A percentile compares a stretch with the other conserved stretches of the same genome.
Evolutionary conservation across 2,113 vertebrate species (phyloP).

Genomic region (Cephalopholis sonnerati): DNA sequence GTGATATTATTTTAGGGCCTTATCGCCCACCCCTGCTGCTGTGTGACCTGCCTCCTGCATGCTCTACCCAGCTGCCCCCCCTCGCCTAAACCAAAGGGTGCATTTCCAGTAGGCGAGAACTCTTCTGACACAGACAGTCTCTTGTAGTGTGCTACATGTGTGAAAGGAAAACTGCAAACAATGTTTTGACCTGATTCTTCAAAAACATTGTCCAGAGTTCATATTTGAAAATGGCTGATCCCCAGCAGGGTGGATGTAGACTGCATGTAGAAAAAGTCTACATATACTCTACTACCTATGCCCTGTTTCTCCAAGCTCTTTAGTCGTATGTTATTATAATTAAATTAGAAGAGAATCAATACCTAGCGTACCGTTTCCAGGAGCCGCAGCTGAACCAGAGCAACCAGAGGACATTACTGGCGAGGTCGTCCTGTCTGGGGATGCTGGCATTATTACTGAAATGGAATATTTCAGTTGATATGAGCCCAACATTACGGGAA

Average conservation of each 20-base stretch:
- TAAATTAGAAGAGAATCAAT: not conserved
- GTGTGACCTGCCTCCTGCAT: too few relatives aligned
- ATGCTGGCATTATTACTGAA: constrained; percentile 18
- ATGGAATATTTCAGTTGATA: constrained; percentile 27
- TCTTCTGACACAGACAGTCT: too few relatives aligned
- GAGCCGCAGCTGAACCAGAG: not conserved
- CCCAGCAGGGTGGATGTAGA: too few relatives aligned
- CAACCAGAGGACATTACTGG: constrained; percentile 1
- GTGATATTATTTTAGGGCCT: too few relatives aligned
- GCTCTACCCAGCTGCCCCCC: too few relatives aligned
- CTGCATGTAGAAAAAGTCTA: not conserved
- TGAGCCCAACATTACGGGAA: constrained; percentile 21
- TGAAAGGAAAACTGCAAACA: too few relatives aligned
- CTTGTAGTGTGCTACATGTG: too few relatives aligned
- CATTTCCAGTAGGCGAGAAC: too few relatives aligned
- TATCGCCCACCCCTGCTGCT: too few relatives aligned
- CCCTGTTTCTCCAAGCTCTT: not conserved
- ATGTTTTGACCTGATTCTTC: too few relatives aligned
- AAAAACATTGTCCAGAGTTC: too few relatives aligned
- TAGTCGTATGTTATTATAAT: not conserved
- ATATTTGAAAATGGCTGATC: not conserved
- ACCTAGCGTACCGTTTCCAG: not conserved
- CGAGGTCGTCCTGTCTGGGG: constrained; percentile 24
- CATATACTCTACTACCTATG: not conserved
- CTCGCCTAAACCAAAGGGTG: too few relatives aligned